Percentiles rank a stretch among this genome's conserved stretches.
Evolutionary conservation across 1,140 invertebrate species (phyloP).

Genomic region (Melanaphis sacchari): DNA sequence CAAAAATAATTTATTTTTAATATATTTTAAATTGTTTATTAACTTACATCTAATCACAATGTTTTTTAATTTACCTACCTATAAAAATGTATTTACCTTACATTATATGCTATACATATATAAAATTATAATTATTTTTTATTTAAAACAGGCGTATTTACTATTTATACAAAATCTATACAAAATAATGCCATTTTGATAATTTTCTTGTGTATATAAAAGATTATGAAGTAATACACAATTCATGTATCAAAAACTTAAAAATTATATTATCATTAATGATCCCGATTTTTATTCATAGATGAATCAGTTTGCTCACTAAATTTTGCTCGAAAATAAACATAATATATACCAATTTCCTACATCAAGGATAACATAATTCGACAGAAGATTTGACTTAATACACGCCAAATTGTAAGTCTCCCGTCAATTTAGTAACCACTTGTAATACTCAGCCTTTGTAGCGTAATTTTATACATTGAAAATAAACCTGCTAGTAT

Average conservation of each 20-base stretch:
- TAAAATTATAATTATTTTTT: background rate
- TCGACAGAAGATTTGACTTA: background rate
- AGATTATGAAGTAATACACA: background rate
- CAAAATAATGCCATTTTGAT: background rate
- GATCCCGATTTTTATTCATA: background rate
- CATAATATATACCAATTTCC: background rate
- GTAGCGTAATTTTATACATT: background rate
- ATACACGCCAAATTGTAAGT: background rate
- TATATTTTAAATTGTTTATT: background rate
- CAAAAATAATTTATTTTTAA: background rate
- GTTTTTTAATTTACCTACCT: background rate
- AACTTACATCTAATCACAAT: background rate
- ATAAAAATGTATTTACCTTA: background rate
- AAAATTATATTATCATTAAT: background rate
- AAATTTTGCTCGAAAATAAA: background rate
- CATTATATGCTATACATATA: background rate
- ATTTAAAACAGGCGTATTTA: background rate
- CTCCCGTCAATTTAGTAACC: background rate
- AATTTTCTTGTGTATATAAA: background rate
- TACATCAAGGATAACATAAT: slow-evolving; percentile 11
- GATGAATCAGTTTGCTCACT: background rate
- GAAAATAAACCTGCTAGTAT: background rate
- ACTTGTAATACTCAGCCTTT: background rate
- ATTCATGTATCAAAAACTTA: background rate
- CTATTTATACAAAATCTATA: background rate